Evolutionary conservation across 2,113 vertebrate species (phyloP), one percentile per base, ranked within the genome.

Genomic region (Ursus arctos): DNA sequence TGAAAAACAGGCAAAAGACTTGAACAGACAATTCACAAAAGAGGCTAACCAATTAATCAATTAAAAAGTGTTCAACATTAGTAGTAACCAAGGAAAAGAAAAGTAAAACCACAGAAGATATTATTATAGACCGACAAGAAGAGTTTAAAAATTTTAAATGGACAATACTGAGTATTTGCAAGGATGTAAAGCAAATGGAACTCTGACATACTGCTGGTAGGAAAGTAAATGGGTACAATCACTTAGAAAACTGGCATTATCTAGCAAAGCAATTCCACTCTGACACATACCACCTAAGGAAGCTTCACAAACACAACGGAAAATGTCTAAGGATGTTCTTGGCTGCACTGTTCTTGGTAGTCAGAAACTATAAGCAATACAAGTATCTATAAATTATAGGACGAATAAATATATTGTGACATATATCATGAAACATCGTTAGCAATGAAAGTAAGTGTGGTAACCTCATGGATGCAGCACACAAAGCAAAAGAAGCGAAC

Each of bases 401-500:
- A 65, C 10, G 47, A 65, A 26, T 81, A 95, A 55, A 83, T 55
- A 21, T 16, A 85, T 0, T 84, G 59, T 95, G 82, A 86, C 74
- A 91, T n/a, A n/a, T 21, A 71, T 26, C 77, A 77, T 40, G 43
- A 88, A 76, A 92, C 11, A 84, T n/a, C 72, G 4, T 19, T 21
- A 36, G 91, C 59, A 61, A 57, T 49, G 21, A 74, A 95, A 88
- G 33, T 59, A 80, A 94, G n/a, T 53, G 59, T 4, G 16, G 24
- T 31, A 10, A 33, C 16, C n/a, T 82, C 36, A 40, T n/a, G 71
- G 21, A 65, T n/a, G 19, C 6, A 72, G 18, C 59, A 71, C 85
- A 88, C 77, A 89, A 67, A 89, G 82, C 79, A 86, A 97, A 95
- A 94, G 57, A 19, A 93, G 88, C 36, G 63, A 91, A 88, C 18